Conservation (phyloP, 2,797 vertebrate species). For the Sus cebifrons region DNA sequence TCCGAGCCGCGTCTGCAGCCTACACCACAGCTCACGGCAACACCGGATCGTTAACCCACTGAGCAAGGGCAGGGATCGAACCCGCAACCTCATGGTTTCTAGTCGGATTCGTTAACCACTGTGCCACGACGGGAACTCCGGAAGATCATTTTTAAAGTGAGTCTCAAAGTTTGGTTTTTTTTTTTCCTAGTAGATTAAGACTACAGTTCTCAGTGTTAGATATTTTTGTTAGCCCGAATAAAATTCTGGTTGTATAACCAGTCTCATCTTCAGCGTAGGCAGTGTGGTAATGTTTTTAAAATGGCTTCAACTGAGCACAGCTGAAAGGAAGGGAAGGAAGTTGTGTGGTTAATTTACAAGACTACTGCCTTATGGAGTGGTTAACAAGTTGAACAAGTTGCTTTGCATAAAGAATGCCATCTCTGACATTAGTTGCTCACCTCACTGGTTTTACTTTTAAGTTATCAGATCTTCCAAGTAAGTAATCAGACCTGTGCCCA, state of each 20-base stretch:
- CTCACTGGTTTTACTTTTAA: constrained; percentile 72
- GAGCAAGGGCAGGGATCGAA: no score
- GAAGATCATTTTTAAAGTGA: neutral
- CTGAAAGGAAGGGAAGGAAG: constrained; percentile 5
- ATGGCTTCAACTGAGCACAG: constrained; percentile 16
- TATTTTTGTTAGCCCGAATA: constrained; percentile 61
- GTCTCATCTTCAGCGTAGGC: constrained; percentile 35
- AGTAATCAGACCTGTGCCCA: constrained; percentile 58
- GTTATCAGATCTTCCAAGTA: constrained; percentile 68
- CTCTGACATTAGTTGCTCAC: constrained; percentile 58
- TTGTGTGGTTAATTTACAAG: constrained; percentile 66
- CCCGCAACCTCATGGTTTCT: no score
- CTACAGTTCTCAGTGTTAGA: neutral
- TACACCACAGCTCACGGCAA: no score
- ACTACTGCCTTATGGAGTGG: neutral
- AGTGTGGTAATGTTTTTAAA: constrained; percentile 45
- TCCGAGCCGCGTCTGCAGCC: no score
- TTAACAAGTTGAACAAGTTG: constrained; percentile 74
- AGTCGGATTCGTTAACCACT: no score
- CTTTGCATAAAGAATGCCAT: constrained; percentile 53
- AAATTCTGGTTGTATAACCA: constrained; percentile 63
- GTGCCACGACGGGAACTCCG: no score
- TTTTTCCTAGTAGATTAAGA: constrained; percentile 23
- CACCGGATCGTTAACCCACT: no score
- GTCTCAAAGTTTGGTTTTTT: constrained; percentile 52